Evolutionary conservation across 1,140 invertebrate genomes (phyloP), one percentile per base, ranked within the genome.

Genomic region (Drosophila bifasciata): DNA sequence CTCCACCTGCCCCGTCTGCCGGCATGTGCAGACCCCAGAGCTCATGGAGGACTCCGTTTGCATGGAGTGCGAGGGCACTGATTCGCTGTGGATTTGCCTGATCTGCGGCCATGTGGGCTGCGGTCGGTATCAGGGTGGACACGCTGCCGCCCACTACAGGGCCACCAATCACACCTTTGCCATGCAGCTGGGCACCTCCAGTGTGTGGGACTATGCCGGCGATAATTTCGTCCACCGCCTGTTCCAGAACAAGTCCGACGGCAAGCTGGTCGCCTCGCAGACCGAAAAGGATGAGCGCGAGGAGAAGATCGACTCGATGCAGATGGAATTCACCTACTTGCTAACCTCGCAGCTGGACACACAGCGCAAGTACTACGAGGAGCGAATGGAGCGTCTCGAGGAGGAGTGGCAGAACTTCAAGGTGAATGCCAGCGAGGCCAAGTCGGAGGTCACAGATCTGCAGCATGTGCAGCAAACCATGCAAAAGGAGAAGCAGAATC

Each of bases 101-200:
- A 98, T 99, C 69, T 99, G 99, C 92, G 99, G 99, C 11, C 96
- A 99, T 92, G 96, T 99, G 45, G 99, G 99, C 39, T 99, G 99
- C 93, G 98, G 98, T 13, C 93, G 97, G 74, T 93, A 84, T 57
- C 91, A 91, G 36, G 93, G 94, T 19, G 94, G 95, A 0, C 95
- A 96, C 85, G 95, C 95, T 0, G 95, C 95, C 1, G 94, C 95
- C 69, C 99, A 99, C 92, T 99, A 98, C 92, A 92, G 96, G 49
- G 95, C 97, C 45, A 99, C 99, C 0, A 96, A 98, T 72, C 99
- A 99, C 91, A 99, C 98, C 40, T 99, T 99, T 89, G 97, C 98
- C 19, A 95, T 99, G 93, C 97, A 99, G 90, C 92, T 99, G 32
- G 98, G 97, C 1, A 98, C 97, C 45, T 98, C 99, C 89, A 93